phyloP scores from a whole-genome alignment of 1,140 invertebrate species.

The Andrena cerasifolii region DNA sequence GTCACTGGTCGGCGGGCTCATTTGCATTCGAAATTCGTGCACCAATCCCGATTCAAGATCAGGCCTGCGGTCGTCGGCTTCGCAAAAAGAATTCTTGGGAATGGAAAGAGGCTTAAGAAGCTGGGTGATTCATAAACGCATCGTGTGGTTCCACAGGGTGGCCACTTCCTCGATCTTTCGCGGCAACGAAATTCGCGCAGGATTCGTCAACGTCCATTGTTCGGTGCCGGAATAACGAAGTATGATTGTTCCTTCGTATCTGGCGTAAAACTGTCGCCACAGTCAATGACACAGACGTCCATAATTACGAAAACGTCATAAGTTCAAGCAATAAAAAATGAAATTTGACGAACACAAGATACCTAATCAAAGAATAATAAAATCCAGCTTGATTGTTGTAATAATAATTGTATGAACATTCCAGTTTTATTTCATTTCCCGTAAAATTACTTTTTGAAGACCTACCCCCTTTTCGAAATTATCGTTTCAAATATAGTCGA shows the following conservation, averaged over 20 bases:
- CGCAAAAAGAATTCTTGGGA: slow-evolving; percentile 48
- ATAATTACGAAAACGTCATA: neutral
- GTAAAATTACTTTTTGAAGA: no score
- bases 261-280: neutral
- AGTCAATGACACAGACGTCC: no score
- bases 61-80: slow-evolving; percentile 55
- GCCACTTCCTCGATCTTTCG: slow-evolving; percentile 31
- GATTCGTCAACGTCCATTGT: slow-evolving; percentile 21
- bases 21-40: slow-evolving; percentile 55
- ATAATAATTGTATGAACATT: no score
- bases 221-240: neutral
- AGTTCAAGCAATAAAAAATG: no score
- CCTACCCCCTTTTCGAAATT: no score
- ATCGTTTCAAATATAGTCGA: no score
- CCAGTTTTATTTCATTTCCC: no score
- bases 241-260: slow-evolving; percentile 4
- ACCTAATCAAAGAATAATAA: no score
- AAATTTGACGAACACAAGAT: no score
- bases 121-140: slow-evolving; percentile 49
- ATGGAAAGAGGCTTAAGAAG: slow-evolving; percentile 38
- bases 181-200: neutral
- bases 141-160: neutral
- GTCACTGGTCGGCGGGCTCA: slow-evolving; percentile 3
- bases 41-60: slow-evolving; percentile 18
- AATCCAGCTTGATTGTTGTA: no score